phyloP scores from a whole-genome alignment of 35 echinoderm and acorn worm genomes.

The Holothuria glaberrima region DNA sequence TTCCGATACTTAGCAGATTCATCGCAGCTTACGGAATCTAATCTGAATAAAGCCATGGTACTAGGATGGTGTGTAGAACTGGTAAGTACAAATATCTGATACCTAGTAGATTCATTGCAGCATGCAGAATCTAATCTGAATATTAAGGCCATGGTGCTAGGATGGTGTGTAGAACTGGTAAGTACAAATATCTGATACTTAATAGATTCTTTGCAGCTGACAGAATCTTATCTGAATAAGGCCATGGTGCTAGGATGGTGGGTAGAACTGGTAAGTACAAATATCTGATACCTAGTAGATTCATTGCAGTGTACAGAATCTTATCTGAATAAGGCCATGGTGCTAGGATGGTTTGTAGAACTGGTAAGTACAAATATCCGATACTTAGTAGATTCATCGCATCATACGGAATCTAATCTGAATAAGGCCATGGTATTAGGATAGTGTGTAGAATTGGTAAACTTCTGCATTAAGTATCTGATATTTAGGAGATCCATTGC shows the following conservation, averaged over 20 bases:
- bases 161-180: constrained; percentile 97
- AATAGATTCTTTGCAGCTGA: no score
- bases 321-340: constrained; percentile 65
- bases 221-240: background rate
- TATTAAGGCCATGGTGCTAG: constrained; percentile 85
- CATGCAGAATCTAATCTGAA: constrained; percentile 65
- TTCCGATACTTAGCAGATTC: constrained; percentile 81
- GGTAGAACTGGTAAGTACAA: background rate
- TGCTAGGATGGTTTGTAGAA: no score
- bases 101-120: constrained; percentile 46
- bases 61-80: no score
- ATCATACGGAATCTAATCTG: no score
- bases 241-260: constrained; percentile 78
- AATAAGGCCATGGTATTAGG: no score
- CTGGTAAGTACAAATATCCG: no score
- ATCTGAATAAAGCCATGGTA: no score
- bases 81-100: no score
- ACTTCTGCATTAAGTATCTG: no score
- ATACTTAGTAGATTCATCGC: no score
- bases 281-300: background rate
- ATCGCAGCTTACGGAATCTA: no score
- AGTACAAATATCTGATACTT: constrained; percentile 4
- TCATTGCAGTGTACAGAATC: constrained; percentile 58
- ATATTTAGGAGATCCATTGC: background rate
- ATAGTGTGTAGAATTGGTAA: no score